Conservation (phyloP, 30 jellyfish, hydroid and myxozoan genomes). For the Aurelia sp. region DNA sequence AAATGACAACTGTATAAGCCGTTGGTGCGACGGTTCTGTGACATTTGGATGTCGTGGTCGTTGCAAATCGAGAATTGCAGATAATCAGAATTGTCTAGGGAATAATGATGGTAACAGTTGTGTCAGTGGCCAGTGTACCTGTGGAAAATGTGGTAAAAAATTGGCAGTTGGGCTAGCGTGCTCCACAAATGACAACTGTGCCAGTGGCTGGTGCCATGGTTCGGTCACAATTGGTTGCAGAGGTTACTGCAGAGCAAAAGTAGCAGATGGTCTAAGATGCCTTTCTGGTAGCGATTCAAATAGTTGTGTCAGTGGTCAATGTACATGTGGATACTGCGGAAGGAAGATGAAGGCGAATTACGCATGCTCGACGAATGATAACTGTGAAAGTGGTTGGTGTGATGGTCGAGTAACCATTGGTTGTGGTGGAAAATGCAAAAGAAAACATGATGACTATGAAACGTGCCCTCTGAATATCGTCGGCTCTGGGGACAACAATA, state of each 20-base stretch:
- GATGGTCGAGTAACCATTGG: background rate
- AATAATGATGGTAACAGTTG: background rate
- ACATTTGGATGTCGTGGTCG: background rate
- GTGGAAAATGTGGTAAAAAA: background rate
- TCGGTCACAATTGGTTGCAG: background rate
- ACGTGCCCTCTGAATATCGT: background rate
- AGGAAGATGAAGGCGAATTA: background rate
- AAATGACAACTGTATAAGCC: background rate
- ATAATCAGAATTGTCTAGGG: background rate
- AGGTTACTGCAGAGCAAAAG: background rate
- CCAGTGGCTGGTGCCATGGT: background rate
- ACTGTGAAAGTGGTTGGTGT: background rate
- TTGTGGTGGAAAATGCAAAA: conserved; percentile 1
- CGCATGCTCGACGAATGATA: background rate
- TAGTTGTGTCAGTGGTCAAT: conserved; percentile 4
- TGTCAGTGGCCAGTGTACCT: conserved; percentile 1
- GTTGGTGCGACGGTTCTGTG: background rate
- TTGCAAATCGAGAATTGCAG: background rate
- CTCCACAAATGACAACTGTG: conserved; percentile 8
- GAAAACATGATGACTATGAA: background rate
- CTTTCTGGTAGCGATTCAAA: background rate
- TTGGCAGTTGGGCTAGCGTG: background rate
- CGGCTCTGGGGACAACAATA: background rate
- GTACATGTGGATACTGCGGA: conserved; percentile 3
- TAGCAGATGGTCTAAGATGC: background rate